A percentile compares a stretch with the other conserved stretches of the same genome.
Conservation (phyloP, 2,888 invertebrate species). For the Leptopilina syphax region DNA sequence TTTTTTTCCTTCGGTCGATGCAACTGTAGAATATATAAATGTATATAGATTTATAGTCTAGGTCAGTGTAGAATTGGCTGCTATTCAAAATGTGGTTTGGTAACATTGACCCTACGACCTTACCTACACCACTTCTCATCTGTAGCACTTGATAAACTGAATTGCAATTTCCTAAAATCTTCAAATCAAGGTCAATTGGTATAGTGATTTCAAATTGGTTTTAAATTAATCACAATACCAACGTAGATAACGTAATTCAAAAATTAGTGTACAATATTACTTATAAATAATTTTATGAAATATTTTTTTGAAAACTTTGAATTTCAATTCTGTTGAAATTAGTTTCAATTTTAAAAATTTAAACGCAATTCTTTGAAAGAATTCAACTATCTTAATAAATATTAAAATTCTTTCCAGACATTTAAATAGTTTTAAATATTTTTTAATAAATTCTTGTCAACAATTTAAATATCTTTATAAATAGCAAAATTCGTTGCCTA, state of each 20-base stretch:
- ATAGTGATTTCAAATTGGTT: neutral
- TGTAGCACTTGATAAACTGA: neutral
- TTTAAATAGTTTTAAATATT: too few relatives aligned
- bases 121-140: neutral
- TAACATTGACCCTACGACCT: constrained; percentile 36
- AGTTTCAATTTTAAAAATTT: too few relatives aligned
- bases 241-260: neutral
- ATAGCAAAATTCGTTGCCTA: too few relatives aligned
- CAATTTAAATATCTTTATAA: too few relatives aligned
- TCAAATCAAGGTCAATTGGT: neutral
- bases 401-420: too few relatives aligned
- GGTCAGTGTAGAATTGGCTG: constrained; percentile 35
- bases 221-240: neutral
- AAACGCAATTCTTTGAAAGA: too few relatives aligned
- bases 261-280: neutral
- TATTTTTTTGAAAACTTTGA: too few relatives aligned
- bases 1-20: constrained; percentile 2
- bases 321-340: too few relatives aligned
- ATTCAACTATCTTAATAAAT: too few relatives aligned
- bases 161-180: constrained; percentile 25
- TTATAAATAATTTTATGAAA: too few relatives aligned
- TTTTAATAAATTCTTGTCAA: too few relatives aligned
- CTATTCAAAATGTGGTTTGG: constrained; percentile 6
- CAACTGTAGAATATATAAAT: neutral
- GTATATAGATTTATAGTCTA: neutral